These are phyloP conservation scores for Rhopalosiphum nymphaeae DNA, from an alignment of 2,888 invertebrate genomes.

Conservation along the genomic window DNA sequence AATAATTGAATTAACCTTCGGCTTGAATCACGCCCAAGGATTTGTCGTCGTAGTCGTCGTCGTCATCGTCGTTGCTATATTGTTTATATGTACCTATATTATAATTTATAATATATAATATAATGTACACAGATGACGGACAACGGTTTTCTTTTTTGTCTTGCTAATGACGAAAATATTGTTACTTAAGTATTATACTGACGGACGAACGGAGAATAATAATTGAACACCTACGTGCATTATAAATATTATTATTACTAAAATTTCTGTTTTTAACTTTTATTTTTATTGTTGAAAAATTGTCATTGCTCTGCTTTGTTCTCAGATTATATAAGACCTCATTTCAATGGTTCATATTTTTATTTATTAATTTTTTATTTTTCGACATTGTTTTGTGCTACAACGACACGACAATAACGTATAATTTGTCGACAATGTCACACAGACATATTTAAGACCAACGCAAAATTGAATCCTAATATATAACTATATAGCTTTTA, in stretches of 20 bases:
- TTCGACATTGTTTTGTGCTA: neutral
- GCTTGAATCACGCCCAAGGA: conserved; percentile 31
- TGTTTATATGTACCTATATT: neutral
- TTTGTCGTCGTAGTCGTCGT: neutral
- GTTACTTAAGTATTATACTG: neutral
- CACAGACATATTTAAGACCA: neutral
- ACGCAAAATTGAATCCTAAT: neutral
- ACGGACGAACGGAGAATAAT: neutral
- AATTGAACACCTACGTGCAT: neutral
- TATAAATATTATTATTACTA: neutral
- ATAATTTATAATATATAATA: neutral
- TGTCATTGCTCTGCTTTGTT: neutral
- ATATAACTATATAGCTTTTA: neutral
- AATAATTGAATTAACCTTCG: conserved; percentile 60
- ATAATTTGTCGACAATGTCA: neutral
- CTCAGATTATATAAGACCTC: neutral
- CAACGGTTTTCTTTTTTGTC: neutral
- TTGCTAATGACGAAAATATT: neutral
- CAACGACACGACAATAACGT: neutral
- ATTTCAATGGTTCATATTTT: neutral
- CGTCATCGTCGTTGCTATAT: neutral
- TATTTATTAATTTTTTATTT: neutral
- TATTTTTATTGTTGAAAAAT: neutral
- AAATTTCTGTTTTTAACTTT: neutral
- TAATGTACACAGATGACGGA: neutral